phyloP scores from a whole-genome alignment of 2,113 vertebrate species.

The Siniperca chuatsi region DNA sequence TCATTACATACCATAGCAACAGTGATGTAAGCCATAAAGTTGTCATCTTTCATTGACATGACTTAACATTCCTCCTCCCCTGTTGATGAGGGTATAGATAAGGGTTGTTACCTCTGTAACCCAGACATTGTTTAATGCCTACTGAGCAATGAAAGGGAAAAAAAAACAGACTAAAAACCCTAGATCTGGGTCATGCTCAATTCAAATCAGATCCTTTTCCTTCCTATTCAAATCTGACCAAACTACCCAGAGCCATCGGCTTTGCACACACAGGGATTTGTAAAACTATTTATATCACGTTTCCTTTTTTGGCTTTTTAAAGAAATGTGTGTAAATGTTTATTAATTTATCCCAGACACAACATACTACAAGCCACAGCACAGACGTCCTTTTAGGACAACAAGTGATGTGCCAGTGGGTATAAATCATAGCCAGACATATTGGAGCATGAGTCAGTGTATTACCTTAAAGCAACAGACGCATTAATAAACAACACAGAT shows the following conservation, averaged over 20 bases:
- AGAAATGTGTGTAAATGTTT: constrained; percentile 36
- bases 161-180: not conserved
- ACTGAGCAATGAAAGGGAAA: not conserved
- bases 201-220: constrained; percentile 38
- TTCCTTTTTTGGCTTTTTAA: constrained; percentile 11
- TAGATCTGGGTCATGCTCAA: constrained; percentile 25
- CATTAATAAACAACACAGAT: constrained; percentile 44
- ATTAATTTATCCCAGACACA: constrained; percentile 34
- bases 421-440: constrained; percentile 25
- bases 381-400: constrained; percentile 33
- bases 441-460: constrained; percentile 49
- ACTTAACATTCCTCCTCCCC: not conserved
- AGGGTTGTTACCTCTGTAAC: not conserved
- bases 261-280: constrained; percentile 35
- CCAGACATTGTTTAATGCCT: not conserved
- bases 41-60: not conserved
- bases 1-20: not conserved
- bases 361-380: not conserved
- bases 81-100: not conserved
- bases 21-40: constrained; percentile 1
- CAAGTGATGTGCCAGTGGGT: constrained; percentile 24
- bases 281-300: constrained; percentile 34
- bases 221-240: constrained; percentile 34
- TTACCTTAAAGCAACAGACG: constrained; percentile 37
- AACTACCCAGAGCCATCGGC: constrained; percentile 15